Evolutionary conservation across 1,140 invertebrate species (phyloP), one percentile per base, ranked within the genome.

Genomic region (Melipona quadrifasciata): DNA sequence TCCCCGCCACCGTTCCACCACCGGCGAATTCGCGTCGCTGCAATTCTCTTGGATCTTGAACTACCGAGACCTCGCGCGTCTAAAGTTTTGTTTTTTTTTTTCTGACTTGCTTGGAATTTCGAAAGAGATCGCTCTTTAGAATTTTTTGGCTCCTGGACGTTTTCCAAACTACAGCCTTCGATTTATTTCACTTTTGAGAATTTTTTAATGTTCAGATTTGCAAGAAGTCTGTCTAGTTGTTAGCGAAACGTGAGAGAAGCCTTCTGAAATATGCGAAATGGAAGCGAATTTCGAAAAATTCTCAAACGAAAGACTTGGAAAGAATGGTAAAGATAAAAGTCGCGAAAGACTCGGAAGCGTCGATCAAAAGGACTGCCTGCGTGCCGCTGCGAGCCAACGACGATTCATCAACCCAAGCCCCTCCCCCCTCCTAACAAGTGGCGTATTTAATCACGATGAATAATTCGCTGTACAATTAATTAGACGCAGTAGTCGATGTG

Each of bases 391-490:
- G 24, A 75, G n/a, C 2, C 31, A 14, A 10, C 19, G 47, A 31
- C 51, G 27, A n/a, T 77, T 51, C 24, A 67, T 67, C 64, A 34
- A 39, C 14, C 8, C 39, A 2, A 47, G 64, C 1, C 31, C 57
- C 27, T 19, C 17, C 27, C 1, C 31, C 57, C 27, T 19, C 17
- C 27, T 61, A 72, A 79, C 19, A 47, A 64, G 53, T 55, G 61
- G 21, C 14, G 27, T 24, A 75, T 53, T 61, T n/a, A 84, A 64
- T 77, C 34, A 17, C 31, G 16, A 61, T 68, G n/a, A 82, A 74
- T 68, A 21, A 57, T 65, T 34, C 55, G 31, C 73, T 27, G 73
- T 75, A 17, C 73, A 55, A 75, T 75, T 31, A 34, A 75, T 75
- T 75, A 75, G 58, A 58, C 24, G 73, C 34, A 75, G 19, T 75